A percentile compares a stretch with the other conserved stretches of the same genome.
phyloP scores from a whole-genome alignment of 2,113 vertebrate genomes.

The Crotophaga sulcirostris region DNA sequence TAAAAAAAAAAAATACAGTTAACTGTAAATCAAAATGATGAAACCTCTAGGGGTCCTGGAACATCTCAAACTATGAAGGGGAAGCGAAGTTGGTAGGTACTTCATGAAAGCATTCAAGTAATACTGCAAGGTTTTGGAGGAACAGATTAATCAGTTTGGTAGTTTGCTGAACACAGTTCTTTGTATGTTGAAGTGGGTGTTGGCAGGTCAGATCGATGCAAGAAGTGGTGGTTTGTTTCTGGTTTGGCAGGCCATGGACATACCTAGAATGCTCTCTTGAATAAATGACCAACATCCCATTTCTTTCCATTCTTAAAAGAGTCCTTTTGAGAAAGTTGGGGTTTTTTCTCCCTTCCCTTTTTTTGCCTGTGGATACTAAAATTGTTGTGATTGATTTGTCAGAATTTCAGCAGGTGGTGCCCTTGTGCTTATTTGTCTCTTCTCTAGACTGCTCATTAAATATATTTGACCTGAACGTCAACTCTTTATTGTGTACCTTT shows the following conservation, averaged over 20 bases:
- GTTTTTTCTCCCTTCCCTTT: fast-evolving
- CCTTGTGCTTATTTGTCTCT: not conserved
- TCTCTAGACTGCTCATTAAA: not conserved
- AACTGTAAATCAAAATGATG: not conserved
- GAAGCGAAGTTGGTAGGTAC: not conserved
- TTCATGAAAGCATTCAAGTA: not conserved
- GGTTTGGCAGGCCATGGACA: fast-evolving
- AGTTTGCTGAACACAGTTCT: not conserved
- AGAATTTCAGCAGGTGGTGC: not conserved
- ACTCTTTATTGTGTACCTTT: fast-evolving
- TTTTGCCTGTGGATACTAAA: too few species aligned
- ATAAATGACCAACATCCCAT: fast-evolving
- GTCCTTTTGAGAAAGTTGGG: not conserved
- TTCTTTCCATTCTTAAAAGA: not conserved
- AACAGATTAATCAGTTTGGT: too few species aligned
- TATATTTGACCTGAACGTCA: not conserved
- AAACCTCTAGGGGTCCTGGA: not conserved
- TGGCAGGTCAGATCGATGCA: not conserved
- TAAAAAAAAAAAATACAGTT: not conserved
- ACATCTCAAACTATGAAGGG: not conserved
- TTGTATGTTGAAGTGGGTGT: not conserved
- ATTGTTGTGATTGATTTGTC: not conserved
- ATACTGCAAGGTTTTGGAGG: not conserved
- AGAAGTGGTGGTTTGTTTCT: not conserved
- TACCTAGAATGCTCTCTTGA: fast-evolving